Conservation (phyloP, 2,797 vertebrate species). For the Pyrocephalus nanus region DNA sequence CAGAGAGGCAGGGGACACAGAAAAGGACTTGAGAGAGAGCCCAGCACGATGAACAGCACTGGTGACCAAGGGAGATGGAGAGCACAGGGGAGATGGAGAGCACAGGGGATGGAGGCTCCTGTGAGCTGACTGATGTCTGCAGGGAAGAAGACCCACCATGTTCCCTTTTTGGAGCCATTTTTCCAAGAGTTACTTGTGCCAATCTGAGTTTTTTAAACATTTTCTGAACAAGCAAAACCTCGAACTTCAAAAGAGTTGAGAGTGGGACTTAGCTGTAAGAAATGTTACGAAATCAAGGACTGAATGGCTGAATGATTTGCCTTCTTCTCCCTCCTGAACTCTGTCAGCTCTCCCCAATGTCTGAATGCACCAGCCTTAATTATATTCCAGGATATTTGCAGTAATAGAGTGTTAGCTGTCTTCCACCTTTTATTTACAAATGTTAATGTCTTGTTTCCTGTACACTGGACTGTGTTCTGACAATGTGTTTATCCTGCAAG, state of each 20-base stretch:
- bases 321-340: background rate
- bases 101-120: rapidly evolving
- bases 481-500: background rate
- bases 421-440: background rate
- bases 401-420: background rate
- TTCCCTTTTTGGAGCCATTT: background rate
- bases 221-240: background rate
- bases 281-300: background rate
- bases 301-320: background rate
- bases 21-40: background rate
- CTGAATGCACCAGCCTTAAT: background rate
- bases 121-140: background rate
- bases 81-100: background rate
- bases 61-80: background rate
- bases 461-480: background rate
- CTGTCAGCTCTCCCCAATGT: background rate
- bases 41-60: background rate
- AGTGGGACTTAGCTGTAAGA: background rate
- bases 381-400: background rate
- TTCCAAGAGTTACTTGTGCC: background rate
- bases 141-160: background rate
- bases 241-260: background rate
- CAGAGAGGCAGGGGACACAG: background rate
- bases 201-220: background rate
- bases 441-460: background rate